phyloP scores from a whole-genome alignment of 2,113 vertebrate species.

The Numenius arquata region DNA sequence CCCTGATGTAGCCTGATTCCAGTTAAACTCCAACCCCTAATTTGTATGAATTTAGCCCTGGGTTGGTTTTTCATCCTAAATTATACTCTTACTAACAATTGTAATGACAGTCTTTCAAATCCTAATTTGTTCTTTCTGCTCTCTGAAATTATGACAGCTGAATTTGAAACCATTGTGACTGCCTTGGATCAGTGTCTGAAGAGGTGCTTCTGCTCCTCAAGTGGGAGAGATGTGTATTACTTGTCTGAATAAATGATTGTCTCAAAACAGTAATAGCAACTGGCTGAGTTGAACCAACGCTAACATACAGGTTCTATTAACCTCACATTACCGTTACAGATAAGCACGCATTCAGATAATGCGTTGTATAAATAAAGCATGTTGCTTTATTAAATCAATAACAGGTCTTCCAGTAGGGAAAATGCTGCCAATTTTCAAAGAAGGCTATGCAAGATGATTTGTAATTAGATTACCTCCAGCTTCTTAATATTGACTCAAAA shows the following conservation, averaged over 20 bases:
- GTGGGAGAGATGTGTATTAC: background rate
- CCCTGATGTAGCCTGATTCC: background rate
- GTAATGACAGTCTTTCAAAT: background rate
- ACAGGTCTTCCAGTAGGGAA: background rate
- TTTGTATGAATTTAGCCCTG: background rate
- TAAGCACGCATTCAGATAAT: background rate
- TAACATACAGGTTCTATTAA: conserved; percentile 16
- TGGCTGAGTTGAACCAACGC: background rate
- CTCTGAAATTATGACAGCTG: background rate
- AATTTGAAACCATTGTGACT: background rate
- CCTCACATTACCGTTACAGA: conserved; percentile 23
- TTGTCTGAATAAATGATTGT: background rate
- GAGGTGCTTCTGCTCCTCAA: background rate
- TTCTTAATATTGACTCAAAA: background rate
- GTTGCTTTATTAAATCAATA: conserved; percentile 19
- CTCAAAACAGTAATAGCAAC: background rate
- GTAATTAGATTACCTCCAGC: background rate
- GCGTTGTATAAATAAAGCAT: conserved; percentile 6
- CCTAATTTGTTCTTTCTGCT: background rate
- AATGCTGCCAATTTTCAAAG: background rate
- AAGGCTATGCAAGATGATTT: background rate
- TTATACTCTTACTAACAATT: background rate
- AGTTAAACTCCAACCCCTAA: background rate
- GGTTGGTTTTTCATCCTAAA: background rate
- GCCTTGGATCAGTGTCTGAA: background rate